These are phyloP conservation scores for Chrysina gloriosa DNA, from an alignment of 2,888 invertebrate genomes.

Conservation along the genomic window DNA sequence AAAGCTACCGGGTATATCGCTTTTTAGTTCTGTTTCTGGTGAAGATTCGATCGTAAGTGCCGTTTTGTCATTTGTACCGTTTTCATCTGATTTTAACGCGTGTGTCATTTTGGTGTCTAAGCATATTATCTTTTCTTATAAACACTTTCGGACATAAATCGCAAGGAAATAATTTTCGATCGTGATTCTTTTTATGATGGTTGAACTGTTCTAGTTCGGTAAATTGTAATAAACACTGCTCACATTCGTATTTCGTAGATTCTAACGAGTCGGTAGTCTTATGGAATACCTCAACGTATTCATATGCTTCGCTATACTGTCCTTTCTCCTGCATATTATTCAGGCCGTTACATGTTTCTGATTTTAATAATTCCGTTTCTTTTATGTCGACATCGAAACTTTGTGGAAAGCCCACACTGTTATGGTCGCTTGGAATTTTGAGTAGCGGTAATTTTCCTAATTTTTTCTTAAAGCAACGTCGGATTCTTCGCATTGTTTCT, in stretches of 20 bases:
- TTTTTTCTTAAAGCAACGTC: conserved; percentile 61
- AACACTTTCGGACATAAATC: conserved; percentile 59
- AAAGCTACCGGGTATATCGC: conserved; percentile 35
- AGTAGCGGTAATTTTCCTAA: conserved; percentile 51
- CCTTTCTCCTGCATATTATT: conserved; percentile 15
- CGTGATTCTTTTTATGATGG: conserved; percentile 50
- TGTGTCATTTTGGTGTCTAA: conserved; percentile 60
- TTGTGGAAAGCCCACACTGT: neutral
- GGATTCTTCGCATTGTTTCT: conserved; percentile 65
- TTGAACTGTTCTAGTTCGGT: conserved; percentile 57
- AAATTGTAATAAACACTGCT: conserved; percentile 66
- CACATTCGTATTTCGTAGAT: conserved; percentile 57
- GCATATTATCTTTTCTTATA: conserved; percentile 57
- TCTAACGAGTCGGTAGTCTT: neutral
- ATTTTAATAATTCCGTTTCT: conserved; percentile 57
- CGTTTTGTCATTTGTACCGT: conserved; percentile 47
- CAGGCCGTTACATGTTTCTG: conserved; percentile 56
- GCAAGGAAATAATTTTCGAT: conserved; percentile 56
- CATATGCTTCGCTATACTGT: neutral
- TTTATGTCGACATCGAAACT: conserved; percentile 45
- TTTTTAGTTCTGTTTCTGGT: conserved; percentile 31
- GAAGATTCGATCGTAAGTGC: conserved; percentile 44
- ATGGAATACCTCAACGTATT: neutral
- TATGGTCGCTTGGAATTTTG: conserved; percentile 29
- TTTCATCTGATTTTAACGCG: conserved; percentile 56